phyloP scores from a whole-genome alignment of 2,888 invertebrate genomes.

The Epicampocera succincta region DNA sequence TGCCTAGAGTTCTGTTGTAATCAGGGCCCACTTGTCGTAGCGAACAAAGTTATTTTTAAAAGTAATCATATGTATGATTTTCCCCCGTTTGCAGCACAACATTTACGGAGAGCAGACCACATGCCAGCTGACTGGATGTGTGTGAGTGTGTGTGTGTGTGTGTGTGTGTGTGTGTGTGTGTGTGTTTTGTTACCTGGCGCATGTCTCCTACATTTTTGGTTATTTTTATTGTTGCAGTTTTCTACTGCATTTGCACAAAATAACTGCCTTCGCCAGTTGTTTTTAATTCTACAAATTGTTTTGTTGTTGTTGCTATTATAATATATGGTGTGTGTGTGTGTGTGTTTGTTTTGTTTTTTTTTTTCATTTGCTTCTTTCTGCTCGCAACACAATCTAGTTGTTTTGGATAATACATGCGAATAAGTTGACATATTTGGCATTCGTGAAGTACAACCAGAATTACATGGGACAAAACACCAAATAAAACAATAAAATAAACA shows the following conservation, averaged over 20 bases:
- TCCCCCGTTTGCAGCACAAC: too few species aligned
- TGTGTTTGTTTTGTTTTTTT: conserved; percentile 15
- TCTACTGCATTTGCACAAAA: conserved; percentile 46
- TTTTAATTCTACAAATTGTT: conserved; percentile 33
- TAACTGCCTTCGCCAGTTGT: background rate
- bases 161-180: background rate
- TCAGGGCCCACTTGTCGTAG: too few species aligned
- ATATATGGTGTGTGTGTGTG: too few species aligned
- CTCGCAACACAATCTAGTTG: conserved; percentile 44
- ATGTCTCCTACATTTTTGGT: conserved; percentile 64
- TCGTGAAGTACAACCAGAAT: conserved; percentile 51
- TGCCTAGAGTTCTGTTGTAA: too few species aligned
- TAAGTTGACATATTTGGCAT: conserved; percentile 63
- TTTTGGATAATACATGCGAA: conserved; percentile 59
- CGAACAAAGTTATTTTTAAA: too few species aligned
- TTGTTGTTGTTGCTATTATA: conserved; percentile 36
- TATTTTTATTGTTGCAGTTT: conserved; percentile 19
- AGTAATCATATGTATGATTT: too few species aligned
- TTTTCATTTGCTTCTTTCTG: conserved; percentile 21
- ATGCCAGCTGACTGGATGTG: conserved; percentile 16
- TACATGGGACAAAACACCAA: background rate
- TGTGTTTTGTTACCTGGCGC: conserved; percentile 63
- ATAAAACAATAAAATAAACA: conserved; percentile 2
- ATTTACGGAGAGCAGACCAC: conserved; percentile 4
- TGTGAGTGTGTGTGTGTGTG: background rate